These are phyloP conservation scores for Antheraea pernyi DNA, from an alignment of 1,140 invertebrate species.

Conservation along the genomic window DNA sequence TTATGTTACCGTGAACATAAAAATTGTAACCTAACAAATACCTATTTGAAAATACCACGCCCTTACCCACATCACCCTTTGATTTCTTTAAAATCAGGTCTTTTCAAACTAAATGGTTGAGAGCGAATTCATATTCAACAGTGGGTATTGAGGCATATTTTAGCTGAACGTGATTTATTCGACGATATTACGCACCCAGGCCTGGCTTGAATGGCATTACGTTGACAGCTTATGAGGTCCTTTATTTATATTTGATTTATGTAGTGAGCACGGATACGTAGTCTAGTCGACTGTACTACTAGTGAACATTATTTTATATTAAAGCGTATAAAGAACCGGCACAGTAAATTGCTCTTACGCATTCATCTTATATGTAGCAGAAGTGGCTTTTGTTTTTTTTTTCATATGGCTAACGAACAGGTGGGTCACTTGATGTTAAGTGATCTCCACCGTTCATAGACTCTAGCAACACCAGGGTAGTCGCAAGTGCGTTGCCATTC, in stretches of 20 bases:
- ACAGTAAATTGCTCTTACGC: not conserved
- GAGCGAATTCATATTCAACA: slow-evolving; percentile 54
- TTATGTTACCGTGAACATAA: not conserved
- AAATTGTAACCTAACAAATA: not conserved
- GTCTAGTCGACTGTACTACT: slow-evolving; percentile 18
- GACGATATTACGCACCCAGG: slow-evolving; percentile 65
- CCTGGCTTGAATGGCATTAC: slow-evolving; percentile 66
- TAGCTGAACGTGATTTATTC: slow-evolving; percentile 67
- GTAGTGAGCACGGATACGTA: slow-evolving; percentile 63
- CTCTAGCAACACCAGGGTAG: too few species aligned
- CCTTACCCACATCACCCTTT: slow-evolving; percentile 3
- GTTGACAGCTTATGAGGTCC: slow-evolving; percentile 72
- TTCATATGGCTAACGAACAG: too few species aligned
- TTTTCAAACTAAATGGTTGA: slow-evolving; percentile 33
- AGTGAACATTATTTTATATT: slow-evolving; percentile 4
- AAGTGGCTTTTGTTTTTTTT: too few species aligned
- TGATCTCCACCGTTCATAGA: too few species aligned
- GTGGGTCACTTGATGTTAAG: too few species aligned
- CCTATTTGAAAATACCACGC: not conserved
- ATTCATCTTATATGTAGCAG: not conserved
- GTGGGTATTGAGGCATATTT: slow-evolving; percentile 65
- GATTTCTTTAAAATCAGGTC: slow-evolving; percentile 22
- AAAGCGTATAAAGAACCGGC: not conserved
- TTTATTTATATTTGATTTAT: slow-evolving; percentile 75
- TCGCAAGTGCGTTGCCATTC: too few species aligned